Conservation (phyloP, 2,888 invertebrate genomes). For the Anorthoa munda region DNA sequence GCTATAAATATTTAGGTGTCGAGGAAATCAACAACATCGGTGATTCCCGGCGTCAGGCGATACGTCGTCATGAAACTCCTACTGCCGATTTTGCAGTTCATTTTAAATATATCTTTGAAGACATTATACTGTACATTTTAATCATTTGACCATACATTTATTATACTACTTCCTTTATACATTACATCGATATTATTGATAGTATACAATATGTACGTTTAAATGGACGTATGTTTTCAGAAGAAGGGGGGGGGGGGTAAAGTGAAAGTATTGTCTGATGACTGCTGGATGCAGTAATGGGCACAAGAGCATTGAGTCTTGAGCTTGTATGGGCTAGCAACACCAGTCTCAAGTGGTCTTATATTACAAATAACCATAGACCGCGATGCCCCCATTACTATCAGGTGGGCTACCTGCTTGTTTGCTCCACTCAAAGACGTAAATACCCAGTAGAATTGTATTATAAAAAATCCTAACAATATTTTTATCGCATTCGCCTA, state of each 20-base stretch:
- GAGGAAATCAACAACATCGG: not conserved
- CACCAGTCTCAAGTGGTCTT: too few relatives aligned
- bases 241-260: too few relatives aligned
- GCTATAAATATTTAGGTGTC: not conserved
- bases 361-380: too few relatives aligned
- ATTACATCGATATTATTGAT: conserved; percentile 44
- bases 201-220: conserved; percentile 50
- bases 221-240: conserved; percentile 6
- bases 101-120: conserved; percentile 1
- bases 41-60: not conserved
- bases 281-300: not conserved
- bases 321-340: not conserved
- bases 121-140: conserved; percentile 47
- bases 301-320: not conserved
- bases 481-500: not conserved
- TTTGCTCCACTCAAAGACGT: too few relatives aligned
- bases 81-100: too few relatives aligned
- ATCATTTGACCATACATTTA: conserved; percentile 27
- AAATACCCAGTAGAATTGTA: not conserved
- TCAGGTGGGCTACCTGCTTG: too few relatives aligned
- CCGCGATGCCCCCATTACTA: too few relatives aligned
- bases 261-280: not conserved
- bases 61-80: not conserved
- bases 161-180: conserved; percentile 40
- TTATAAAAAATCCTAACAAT: not conserved